Base-by-base conservation (phyloP, 2,888 invertebrate species). In the Aphidius colemani region DNA sequence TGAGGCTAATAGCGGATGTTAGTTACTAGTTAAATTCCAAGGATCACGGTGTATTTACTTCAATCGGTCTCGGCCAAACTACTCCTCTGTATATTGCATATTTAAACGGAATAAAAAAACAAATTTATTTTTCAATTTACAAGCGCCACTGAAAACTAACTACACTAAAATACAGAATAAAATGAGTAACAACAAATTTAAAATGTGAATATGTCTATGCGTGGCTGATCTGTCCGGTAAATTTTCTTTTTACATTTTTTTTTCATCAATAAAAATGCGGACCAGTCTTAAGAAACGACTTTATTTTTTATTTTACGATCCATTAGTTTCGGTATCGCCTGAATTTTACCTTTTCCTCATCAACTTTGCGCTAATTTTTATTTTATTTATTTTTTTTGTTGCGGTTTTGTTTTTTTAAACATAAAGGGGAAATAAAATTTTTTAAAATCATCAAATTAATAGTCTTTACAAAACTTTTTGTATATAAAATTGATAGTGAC, bases 191-290 rank as follows among this genome's bases (percentile, higher is more conserved):
- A 30, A 30, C 30, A 30, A 30, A 30, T 30, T 30, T 30, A 3
- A 30, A 30, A 4, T 53, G n/a, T 11, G 41, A 30, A 4, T 53
- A 41, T 11, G 41, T 53, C 48, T 49, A 66, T 68, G 69, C 70
- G 69, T 71, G 67, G 69, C 63, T 63, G 69, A 70, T 71, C 68
- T 67, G 71, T 71, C 67, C 62, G 50, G 72, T 70, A 5, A 71
- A 75, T 73, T 75, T 74, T 65, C 73, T 73, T 73, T 30, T 74
- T 41, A 44, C 43, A 41, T 6, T 55, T 11, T 53, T 41, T 18
- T 18, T 18, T 18, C n/a, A n/a, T n/a, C 2, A 13, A 13, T 13
- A 13, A 13, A 13, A 13, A 13, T 13, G 13, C 13, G 13, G 2
- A 13, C 72, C 70, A 70, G 50, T 61, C 59, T 59, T 40, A 46